Evolutionary conservation across 2,797 vertebrate species (phyloP).

Genomic region (Iguana delicatissima): DNA sequence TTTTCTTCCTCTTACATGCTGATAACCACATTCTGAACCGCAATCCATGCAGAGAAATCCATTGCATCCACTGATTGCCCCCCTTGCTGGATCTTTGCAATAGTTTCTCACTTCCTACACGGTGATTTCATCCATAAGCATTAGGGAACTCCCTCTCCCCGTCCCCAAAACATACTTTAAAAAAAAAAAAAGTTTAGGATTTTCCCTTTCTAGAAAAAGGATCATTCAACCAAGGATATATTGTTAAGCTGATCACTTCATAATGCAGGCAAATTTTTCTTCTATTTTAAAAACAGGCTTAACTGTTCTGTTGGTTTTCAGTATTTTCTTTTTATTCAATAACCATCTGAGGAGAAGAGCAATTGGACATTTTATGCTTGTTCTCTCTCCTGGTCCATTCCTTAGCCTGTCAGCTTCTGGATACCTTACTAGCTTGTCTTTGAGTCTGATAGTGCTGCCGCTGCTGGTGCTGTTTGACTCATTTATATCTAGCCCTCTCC

Average conservation of each 20-base stretch:
- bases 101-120: not conserved
- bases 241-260: not conserved
- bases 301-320: not conserved
- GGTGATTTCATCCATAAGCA: not conserved
- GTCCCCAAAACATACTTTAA: not conserved
- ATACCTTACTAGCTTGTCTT: not conserved
- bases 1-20: not conserved
- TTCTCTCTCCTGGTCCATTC: not conserved
- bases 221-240: not conserved
- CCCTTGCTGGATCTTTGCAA: not conserved
- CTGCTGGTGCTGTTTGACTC: too few species aligned
- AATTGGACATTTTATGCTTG: not conserved
- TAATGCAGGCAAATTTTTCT: not conserved
- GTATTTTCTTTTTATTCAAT: not conserved
- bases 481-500: too few species aligned
- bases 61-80: not conserved
- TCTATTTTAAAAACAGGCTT: not conserved
- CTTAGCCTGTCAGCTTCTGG: not conserved
- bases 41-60: not conserved
- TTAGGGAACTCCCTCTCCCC: not conserved
- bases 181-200: not conserved
- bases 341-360: not conserved
- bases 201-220: not conserved
- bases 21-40: not conserved
- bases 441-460: not conserved